These are phyloP conservation scores for Noctuana brunneofusca DNA, from an alignment of 2,888 invertebrate genomes.

Conservation along the genomic window DNA sequence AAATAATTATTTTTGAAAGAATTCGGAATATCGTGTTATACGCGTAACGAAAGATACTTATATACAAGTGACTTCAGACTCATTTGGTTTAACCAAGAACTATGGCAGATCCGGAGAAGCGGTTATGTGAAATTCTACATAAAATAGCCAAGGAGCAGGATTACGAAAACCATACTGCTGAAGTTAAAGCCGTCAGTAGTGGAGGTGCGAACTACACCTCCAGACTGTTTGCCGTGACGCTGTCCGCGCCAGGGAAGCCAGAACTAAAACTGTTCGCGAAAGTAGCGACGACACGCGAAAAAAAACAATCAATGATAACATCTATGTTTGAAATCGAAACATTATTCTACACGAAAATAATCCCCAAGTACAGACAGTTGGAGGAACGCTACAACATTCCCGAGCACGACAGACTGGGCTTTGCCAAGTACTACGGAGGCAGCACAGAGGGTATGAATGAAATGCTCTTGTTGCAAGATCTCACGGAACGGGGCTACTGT, in stretches of 20 bases:
- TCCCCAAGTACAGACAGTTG: slow-evolving; percentile 39
- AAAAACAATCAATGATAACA: slow-evolving; percentile 35
- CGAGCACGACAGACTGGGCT: slow-evolving; percentile 41
- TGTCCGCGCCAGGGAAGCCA: slow-evolving; percentile 43
- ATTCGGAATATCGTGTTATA: too few relatives aligned
- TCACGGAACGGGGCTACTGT: slow-evolving; percentile 42
- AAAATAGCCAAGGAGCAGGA: slow-evolving; percentile 47
- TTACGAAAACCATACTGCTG: slow-evolving; percentile 44
- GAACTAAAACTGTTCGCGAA: slow-evolving; percentile 45
- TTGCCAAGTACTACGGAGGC: slow-evolving; percentile 43
- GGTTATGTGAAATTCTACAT: slow-evolving; percentile 44
- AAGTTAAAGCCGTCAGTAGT: slow-evolving; percentile 46
- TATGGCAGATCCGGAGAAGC: slow-evolving; percentile 45
- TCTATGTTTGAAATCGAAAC: slow-evolving; percentile 41
- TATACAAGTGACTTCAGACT: too few relatives aligned
- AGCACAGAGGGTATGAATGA: slow-evolving; percentile 39
- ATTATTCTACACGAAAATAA: slow-evolving; percentile 42
- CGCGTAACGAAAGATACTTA: too few relatives aligned
- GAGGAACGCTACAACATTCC: slow-evolving; percentile 41
- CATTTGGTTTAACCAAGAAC: too few relatives aligned
- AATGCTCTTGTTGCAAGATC: slow-evolving; percentile 45
- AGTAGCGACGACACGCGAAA: slow-evolving; percentile 41
- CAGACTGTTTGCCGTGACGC: slow-evolving; percentile 45
- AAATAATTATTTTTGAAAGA: too few relatives aligned
- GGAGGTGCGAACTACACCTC: slow-evolving; percentile 61